These are phyloP conservation scores for Anagrus nilaparvatae DNA, from an alignment of 1,140 invertebrate genomes.

Conservation along the genomic window DNA sequence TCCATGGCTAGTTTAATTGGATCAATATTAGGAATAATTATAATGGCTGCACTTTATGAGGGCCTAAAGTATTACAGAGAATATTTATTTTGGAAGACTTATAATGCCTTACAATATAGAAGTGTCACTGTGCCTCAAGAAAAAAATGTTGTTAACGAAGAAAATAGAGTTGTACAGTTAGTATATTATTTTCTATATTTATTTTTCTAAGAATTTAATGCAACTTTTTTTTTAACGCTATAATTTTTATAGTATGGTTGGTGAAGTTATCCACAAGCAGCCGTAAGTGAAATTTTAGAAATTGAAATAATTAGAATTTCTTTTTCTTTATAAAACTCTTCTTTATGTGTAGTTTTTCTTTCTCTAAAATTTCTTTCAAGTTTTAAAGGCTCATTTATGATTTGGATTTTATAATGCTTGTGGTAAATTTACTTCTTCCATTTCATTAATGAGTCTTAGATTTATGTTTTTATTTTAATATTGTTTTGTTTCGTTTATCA, in stretches of 20 bases:
- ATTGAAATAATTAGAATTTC: neutral
- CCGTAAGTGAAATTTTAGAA: slow-evolving; percentile 49
- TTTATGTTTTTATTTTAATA: neutral
- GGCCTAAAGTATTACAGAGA: slow-evolving; percentile 85
- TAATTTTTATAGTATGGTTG: slow-evolving; percentile 47
- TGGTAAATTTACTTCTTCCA: no score
- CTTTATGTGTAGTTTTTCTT: neutral
- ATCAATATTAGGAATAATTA: slow-evolving; percentile 75
- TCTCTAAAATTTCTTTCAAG: neutral
- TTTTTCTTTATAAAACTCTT: neutral
- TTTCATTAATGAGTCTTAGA: no score
- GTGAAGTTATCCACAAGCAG: slow-evolving; percentile 61
- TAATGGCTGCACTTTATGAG: slow-evolving; percentile 80
- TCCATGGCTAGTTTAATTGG: slow-evolving; percentile 64
- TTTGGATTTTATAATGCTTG: no score
- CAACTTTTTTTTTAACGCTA: slow-evolving; percentile 17
- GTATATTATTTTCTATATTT: slow-evolving; percentile 36
- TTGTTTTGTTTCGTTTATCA: no score
- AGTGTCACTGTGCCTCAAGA: slow-evolving; percentile 61
- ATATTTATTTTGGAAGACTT: slow-evolving; percentile 73
- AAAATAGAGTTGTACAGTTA: slow-evolving; percentile 64
- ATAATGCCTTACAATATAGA: slow-evolving; percentile 55
- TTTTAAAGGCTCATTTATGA: no score
- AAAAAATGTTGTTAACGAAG: slow-evolving; percentile 54
- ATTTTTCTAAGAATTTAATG: slow-evolving; percentile 18